Conservation (phyloP, 2,113 vertebrate genomes). For the Notechis scutatus region DNA sequence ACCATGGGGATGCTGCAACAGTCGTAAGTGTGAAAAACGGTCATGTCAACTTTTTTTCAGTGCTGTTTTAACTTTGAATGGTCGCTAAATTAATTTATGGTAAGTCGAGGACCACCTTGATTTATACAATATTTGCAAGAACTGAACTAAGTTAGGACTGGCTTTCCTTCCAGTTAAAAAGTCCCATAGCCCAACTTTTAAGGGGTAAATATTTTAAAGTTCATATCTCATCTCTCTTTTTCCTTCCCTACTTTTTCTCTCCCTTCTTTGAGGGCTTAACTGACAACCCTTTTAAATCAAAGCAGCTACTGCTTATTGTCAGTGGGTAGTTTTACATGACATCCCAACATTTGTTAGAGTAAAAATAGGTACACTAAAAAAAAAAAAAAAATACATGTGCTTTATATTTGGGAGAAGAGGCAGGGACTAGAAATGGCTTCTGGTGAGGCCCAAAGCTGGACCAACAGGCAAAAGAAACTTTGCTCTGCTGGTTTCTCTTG, state of each 20-base stretch:
- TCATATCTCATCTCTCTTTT: neutral
- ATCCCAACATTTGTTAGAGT: conserved; percentile 27
- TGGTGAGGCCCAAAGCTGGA: neutral
- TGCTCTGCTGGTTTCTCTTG: conserved; percentile 2
- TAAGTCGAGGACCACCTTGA: neutral
- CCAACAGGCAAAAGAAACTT: neutral
- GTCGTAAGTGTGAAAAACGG: neutral
- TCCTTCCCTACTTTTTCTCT: neutral
- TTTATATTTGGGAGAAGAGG: neutral
- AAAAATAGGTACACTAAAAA: conserved; percentile 19
- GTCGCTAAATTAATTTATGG: no score
- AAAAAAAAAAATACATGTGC: no score
- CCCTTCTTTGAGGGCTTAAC: neutral
- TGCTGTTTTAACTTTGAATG: neutral
- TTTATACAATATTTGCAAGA: neutral
- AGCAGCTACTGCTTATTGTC: conserved; percentile 30
- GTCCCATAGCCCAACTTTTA: neutral
- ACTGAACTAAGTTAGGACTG: neutral
- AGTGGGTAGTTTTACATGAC: neutral
- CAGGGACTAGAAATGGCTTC: neutral
- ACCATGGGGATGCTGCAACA: no score
- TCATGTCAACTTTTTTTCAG: neutral
- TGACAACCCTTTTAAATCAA: neutral
- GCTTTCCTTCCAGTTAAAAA: neutral
- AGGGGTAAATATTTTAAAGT: neutral